A percentile compares a stretch with the other conserved stretches of the same genome.
Conservation (phyloP, 2,113 vertebrate genomes). For the Synchiropus splendidus region DNA sequence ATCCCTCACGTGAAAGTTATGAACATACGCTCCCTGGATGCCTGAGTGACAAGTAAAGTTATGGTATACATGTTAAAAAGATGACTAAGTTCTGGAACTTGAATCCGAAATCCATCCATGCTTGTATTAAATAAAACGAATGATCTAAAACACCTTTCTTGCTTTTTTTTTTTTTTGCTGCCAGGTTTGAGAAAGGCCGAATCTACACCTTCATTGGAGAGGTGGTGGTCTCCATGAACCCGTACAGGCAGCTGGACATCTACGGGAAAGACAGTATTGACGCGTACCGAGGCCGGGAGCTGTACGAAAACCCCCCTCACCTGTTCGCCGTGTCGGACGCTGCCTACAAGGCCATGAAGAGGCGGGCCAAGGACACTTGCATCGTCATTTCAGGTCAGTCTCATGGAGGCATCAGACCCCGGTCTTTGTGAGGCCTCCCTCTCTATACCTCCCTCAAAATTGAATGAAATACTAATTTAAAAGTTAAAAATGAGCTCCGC, state of each 20-base stretch:
- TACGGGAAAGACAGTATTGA: constrained; percentile 73
- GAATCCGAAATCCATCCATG: too few species aligned
- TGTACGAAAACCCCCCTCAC: constrained; percentile 86
- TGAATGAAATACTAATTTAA: too few species aligned
- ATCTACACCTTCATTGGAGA: constrained; percentile 95
- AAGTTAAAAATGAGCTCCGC: too few species aligned
- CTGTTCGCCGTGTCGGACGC: constrained; percentile 83
- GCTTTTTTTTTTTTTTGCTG: background rate
- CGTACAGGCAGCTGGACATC: constrained; percentile 75
- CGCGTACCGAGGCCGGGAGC: constrained; percentile 77
- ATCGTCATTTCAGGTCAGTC: constrained; percentile 87
- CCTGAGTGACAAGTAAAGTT: too few species aligned
- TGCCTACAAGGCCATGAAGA: constrained; percentile 91
- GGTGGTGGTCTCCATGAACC: constrained; percentile 88
- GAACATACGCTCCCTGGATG: too few species aligned
- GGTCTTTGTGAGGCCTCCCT: too few species aligned
- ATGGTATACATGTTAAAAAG: too few species aligned
- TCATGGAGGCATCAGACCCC: background rate
- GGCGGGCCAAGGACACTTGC: constrained; percentile 84
- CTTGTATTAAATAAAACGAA: too few species aligned
- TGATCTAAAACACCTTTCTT: too few species aligned
- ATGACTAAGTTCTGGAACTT: too few species aligned
- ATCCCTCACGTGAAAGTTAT: too few species aligned
- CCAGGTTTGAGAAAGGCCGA: constrained; percentile 78
- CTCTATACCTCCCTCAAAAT: too few species aligned